phyloP scores from a whole-genome alignment of 1,140 invertebrate genomes.

The Cydia strobilella region DNA sequence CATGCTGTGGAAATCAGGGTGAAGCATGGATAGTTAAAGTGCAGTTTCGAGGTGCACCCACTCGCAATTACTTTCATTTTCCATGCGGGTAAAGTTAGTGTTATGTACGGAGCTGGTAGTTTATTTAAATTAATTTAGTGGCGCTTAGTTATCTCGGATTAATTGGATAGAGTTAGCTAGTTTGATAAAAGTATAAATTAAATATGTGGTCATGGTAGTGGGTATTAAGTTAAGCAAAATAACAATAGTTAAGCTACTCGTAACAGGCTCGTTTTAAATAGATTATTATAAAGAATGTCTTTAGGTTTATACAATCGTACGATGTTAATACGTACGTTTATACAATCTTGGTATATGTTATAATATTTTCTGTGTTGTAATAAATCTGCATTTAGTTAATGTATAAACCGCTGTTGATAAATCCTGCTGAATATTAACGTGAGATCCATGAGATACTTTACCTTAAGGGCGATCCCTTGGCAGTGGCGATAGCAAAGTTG shows the following conservation, averaged over 20 bases:
- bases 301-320: no score
- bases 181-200: no score
- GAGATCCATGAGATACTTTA: slow-evolving; percentile 59
- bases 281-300: no score
- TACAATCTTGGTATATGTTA: no score
- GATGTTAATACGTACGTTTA: no score
- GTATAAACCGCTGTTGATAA: no score
- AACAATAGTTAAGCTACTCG: no score
- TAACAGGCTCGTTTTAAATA: no score
- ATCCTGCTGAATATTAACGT: neutral
- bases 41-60: neutral
- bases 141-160: slow-evolving; percentile 11
- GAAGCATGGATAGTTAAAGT: slow-evolving; percentile 8
- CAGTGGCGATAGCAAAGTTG: slow-evolving; percentile 96
- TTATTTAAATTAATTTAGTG: slow-evolving; percentile 15
- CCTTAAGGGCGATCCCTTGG: slow-evolving; percentile 94
- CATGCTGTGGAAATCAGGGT: neutral
- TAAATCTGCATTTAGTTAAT: no score
- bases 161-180: neutral
- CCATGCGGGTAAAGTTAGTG: slow-evolving; percentile 3
- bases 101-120: slow-evolving; percentile 4
- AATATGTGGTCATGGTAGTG: no score
- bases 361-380: no score
- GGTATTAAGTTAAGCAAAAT: no score
- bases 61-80: slow-evolving; percentile 14